These are phyloP conservation scores for Gorsachius magnificus DNA, from an alignment of 2,797 vertebrate species.

Conservation along the genomic window DNA sequence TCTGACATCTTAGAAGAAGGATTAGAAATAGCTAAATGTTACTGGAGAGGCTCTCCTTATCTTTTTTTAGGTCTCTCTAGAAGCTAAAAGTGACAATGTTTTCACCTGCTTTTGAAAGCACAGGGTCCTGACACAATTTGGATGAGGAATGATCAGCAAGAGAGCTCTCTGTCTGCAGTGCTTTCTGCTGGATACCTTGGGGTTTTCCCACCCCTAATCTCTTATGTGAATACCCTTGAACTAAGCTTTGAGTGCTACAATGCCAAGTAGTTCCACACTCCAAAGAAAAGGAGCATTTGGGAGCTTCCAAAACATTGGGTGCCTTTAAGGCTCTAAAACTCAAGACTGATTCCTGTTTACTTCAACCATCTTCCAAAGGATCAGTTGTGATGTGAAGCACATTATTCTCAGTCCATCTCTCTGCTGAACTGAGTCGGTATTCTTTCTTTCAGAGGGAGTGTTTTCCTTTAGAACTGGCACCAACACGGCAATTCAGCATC, in stretches of 20 bases:
- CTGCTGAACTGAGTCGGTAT: neutral
- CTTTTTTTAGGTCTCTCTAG: neutral
- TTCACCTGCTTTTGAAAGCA: neutral
- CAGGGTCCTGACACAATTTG: neutral
- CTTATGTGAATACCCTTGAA: neutral
- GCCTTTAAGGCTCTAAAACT: neutral
- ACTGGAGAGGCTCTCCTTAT: neutral
- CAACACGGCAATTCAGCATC: neutral
- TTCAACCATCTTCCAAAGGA: neutral
- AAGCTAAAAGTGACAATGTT: neutral
- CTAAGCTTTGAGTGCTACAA: neutral
- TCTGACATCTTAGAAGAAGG: neutral
- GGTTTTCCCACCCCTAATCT: neutral
- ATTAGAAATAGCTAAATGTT: neutral
- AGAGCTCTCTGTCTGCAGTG: neutral
- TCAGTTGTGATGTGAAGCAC: neutral
- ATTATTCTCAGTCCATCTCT: neutral
- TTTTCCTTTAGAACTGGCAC: neutral
- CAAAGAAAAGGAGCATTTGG: neutral
- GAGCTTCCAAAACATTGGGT: neutral
- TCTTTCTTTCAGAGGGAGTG: neutral
- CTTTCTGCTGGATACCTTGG: neutral
- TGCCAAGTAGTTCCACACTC: neutral
- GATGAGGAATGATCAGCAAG: neutral
- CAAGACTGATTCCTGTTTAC: neutral